Evolutionary conservation across 2,113 vertebrate genomes (phyloP), one percentile per base, ranked within the genome.

Genomic region (Buteo buteo): DNA sequence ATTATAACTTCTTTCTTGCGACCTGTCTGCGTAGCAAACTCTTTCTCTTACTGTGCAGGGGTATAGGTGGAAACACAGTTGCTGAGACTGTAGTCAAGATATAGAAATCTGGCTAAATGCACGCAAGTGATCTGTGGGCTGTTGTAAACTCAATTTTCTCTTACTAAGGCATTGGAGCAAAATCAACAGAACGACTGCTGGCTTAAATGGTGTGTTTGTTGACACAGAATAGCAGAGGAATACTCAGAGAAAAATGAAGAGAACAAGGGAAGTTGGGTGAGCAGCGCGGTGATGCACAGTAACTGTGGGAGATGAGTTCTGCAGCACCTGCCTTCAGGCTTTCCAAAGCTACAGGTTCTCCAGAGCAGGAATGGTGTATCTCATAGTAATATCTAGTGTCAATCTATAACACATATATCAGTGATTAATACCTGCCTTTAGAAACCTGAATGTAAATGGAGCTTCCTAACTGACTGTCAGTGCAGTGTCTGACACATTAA

Each of bases 1-100:
- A 94, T 96, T 96, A 69, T 67, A 93, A 78, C 67, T 88, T 93
- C 91, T 82, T 77, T 70, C 54, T 85, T 85, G 59, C 94, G 85
- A 88, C 66, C 32, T 47, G 21, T 92, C 82, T 72, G 20, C 95
- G 64, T 44, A 80, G 62, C 94, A 95, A 54, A 95, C 74, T 82
- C 42, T 72, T 57, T 72, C 50, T 61, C 65, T 24, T 54, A 36
- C 36, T 94, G 17, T 94, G 24, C 55, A 72, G 54, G 38, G 57
- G 32, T 82, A 42, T 79, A 88, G 66, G 47, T 62, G 47, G 36
- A 83, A 86, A 94, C 61, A 26, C 32, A 28, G 26, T 49, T 86
- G 28, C 62, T 72, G 79, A 90, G 47, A 38, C 42, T 1, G 3
- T n/a, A 77, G 50, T 83, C 44, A 86, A n/a, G 62, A 76, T 67